Percentiles rank a stretch among this genome's conserved stretches.
phyloP scores from a whole-genome alignment of 2,113 vertebrate genomes.

The Aldabrachelys gigantea region DNA sequence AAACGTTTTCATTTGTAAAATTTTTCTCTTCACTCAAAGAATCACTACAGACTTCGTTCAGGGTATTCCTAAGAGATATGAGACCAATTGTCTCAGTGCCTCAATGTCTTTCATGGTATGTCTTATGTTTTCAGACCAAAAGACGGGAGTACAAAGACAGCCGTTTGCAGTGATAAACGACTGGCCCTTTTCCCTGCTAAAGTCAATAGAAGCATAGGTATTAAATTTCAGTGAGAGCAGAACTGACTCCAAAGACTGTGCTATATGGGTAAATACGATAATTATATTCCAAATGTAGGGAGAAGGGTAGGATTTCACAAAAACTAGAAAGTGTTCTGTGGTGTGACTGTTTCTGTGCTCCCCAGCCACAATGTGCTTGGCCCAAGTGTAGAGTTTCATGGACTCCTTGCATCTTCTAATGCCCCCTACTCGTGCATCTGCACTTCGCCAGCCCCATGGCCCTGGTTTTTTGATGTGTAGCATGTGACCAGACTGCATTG shows the following conservation, averaged over 20 bases:
- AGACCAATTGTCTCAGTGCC: not conserved
- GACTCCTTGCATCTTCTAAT: not conserved
- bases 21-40: slow-evolving; percentile 16
- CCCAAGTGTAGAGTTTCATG: not conserved
- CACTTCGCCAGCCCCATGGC: not conserved
- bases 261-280: not conserved
- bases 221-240: not conserved
- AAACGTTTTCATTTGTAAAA: slow-evolving; percentile 53
- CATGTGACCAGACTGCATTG: accelerated
- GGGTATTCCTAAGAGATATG: not conserved
- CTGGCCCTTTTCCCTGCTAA: not conserved
- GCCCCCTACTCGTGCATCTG: not conserved
- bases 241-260: not conserved
- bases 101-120: not conserved
- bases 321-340: not conserved
- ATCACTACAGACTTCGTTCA: not conserved
- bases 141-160: not conserved
- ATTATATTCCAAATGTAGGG: not conserved
- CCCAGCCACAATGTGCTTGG: not conserved
- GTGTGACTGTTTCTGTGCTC: not conserved
- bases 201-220: not conserved
- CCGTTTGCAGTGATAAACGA: not conserved
- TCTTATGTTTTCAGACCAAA: not conserved
- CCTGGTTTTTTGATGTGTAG: accelerated
- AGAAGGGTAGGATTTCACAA: not conserved